Conservation (phyloP, 2,113 vertebrate species). For the Galeopterus variegatus region DNA sequence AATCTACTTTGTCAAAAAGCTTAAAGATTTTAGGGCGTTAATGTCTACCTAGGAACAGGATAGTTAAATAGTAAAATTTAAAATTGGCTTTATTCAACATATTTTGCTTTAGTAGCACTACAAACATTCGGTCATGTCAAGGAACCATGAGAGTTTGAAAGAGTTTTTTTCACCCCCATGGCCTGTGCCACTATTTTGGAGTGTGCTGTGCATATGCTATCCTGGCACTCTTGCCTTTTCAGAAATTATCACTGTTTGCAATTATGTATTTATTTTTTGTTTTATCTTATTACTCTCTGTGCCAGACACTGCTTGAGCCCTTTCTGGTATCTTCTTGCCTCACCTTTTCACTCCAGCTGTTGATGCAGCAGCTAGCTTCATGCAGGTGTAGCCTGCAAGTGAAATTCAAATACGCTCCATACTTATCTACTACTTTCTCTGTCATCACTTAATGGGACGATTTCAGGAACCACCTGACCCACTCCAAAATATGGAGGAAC, state of each 20-base stretch:
- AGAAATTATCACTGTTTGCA: not conserved
- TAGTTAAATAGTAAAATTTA: constrained; percentile 11
- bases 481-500: not conserved
- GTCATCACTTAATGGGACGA: not conserved
- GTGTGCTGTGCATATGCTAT: not conserved
- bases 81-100: constrained; percentile 2
- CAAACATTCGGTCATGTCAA: not conserved
- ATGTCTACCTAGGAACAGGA: not conserved
- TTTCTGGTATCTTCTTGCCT: not conserved
- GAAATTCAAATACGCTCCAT: not conserved
- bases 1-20: not conserved
- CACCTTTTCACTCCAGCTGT: not conserved
- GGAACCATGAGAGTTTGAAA: not conserved
- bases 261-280: not conserved
- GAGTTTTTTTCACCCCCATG: not conserved
- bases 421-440: not conserved
- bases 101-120: not conserved
- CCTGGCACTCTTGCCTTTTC: not conserved
- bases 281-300: not conserved
- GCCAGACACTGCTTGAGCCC: not conserved
- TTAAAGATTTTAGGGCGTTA: not conserved
- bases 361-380: not conserved
- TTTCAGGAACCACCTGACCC: not conserved
- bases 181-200: not conserved
- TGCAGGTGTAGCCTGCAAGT: not conserved